A percentile compares a stretch with the other conserved stretches of the same genome.
phyloP scores from a whole-genome alignment of 2,888 invertebrate species.

The Acleris holmiana region DNA sequence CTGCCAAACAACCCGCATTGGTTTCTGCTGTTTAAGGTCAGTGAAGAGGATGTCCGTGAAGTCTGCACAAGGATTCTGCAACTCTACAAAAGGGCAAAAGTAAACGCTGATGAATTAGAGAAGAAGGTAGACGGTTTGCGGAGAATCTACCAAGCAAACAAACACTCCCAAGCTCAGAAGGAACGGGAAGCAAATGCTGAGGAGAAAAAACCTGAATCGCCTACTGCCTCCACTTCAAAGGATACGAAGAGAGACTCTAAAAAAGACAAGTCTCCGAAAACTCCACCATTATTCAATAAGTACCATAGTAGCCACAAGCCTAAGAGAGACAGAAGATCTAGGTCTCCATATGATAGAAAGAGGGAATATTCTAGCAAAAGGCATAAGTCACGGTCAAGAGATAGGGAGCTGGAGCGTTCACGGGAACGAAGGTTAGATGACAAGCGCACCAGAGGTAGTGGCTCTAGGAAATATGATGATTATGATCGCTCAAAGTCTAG shows the following conservation, averaged over 20 bases:
- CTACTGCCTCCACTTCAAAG: slow-evolving; percentile 76
- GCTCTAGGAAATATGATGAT: slow-evolving; percentile 77
- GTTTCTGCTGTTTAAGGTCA: slow-evolving; percentile 94
- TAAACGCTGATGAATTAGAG: slow-evolving; percentile 82
- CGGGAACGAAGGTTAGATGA: slow-evolving; percentile 73
- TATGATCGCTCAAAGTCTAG: slow-evolving; percentile 76
- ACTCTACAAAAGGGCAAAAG: slow-evolving; percentile 93
- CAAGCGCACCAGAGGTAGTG: slow-evolving; percentile 57
- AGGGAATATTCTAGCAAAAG: slow-evolving; percentile 75
- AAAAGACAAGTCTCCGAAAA: slow-evolving; percentile 79
- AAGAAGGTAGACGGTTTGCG: slow-evolving; percentile 69
- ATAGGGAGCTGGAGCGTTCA: slow-evolving; percentile 70
- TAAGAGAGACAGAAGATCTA: slow-evolving; percentile 74
- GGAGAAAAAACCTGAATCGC: slow-evolving; percentile 74
- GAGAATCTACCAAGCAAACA: slow-evolving; percentile 77
- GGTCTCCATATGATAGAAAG: slow-evolving; percentile 79
- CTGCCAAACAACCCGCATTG: slow-evolving; percentile 95
- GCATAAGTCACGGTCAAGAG: slow-evolving; percentile 76
- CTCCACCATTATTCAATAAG: slow-evolving; percentile 77
- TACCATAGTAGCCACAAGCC: slow-evolving; percentile 75
- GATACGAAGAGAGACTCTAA: slow-evolving; percentile 72
- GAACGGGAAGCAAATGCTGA: slow-evolving; percentile 70
- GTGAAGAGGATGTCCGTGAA: slow-evolving; percentile 92
- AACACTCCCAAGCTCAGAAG: slow-evolving; percentile 69
- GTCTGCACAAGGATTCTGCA: slow-evolving; percentile 92